Conservation (phyloP, 2,888 invertebrate genomes). For the Pogonocherus hispidulus region DNA sequence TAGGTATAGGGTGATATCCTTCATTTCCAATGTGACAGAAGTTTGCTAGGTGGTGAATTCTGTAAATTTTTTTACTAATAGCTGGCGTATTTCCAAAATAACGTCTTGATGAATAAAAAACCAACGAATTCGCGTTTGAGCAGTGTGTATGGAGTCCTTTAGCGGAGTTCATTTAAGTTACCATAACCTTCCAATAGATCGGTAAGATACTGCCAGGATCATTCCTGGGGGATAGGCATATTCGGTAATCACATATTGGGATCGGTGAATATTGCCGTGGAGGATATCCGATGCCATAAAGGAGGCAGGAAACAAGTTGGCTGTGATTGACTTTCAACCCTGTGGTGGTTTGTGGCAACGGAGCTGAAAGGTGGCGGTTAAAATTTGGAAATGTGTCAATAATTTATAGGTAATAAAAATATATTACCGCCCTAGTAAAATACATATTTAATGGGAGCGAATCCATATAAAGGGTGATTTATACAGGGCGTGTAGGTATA, state of each 20-base stretch:
- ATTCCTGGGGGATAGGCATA: slow-evolving; percentile 10
- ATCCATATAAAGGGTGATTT: too few relatives aligned
- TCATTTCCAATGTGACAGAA: too few relatives aligned
- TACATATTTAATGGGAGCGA: too few relatives aligned
- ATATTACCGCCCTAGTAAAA: too few relatives aligned
- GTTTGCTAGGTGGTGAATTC: too few relatives aligned
- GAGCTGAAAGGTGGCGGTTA: not conserved
- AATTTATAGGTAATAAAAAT: not conserved
- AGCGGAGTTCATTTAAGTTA: slow-evolving; percentile 35
- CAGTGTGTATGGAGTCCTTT: not conserved
- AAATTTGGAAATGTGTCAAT: slow-evolving; percentile 4
- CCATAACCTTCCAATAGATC: slow-evolving; percentile 28
- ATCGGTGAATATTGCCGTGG: slow-evolving; percentile 22
- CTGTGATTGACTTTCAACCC: slow-evolving; percentile 25
- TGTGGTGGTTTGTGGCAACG: slow-evolving; percentile 3
- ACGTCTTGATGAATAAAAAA: too few relatives aligned
- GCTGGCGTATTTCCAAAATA: slow-evolving; percentile 15
- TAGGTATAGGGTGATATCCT: too few relatives aligned
- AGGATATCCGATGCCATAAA: slow-evolving; percentile 17
- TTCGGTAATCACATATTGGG: slow-evolving; percentile 12
- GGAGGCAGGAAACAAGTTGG: slow-evolving; percentile 28
- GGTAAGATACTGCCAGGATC: slow-evolving; percentile 1
- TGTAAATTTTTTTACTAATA: too few relatives aligned
- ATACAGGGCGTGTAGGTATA: too few relatives aligned
- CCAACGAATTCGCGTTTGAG: too few relatives aligned